Evolutionary conservation across 2,888 invertebrate species (phyloP).

Genomic region (Dicranocentrus wangi): DNA sequence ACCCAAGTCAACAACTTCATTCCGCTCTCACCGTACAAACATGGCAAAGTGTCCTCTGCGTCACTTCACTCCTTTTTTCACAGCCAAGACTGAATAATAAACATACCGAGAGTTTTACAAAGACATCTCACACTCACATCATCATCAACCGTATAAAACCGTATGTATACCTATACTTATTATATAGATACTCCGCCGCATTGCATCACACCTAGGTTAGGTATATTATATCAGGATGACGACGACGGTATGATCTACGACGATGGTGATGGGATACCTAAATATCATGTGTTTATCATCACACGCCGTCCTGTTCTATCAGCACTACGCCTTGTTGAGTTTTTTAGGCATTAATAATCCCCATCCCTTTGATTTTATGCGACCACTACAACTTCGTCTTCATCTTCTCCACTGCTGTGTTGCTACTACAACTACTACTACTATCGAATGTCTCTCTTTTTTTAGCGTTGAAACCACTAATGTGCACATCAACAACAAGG

Average conservation of each 20-base stretch:
- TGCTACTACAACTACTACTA: constrained; percentile 8
- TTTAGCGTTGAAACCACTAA: too few relatives aligned
- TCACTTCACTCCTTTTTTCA: constrained; percentile 63
- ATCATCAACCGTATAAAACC: constrained; percentile 42
- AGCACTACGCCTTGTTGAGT: constrained; percentile 60
- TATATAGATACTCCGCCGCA: constrained; percentile 31
- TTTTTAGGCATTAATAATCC: constrained; percentile 58
- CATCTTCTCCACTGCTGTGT: constrained; percentile 1
- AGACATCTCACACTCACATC: constrained; percentile 15
- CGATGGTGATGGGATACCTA: too few relatives aligned
- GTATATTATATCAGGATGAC: background rate
- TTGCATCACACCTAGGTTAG: constrained; percentile 27
- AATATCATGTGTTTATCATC: constrained; percentile 47
- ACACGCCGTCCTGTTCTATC: constrained; percentile 44
- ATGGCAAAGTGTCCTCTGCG: constrained; percentile 70
- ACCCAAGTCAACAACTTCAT: constrained; percentile 72
- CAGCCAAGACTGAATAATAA: constrained; percentile 47
- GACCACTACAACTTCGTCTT: constrained; percentile 25
- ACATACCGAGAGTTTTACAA: constrained; percentile 1
- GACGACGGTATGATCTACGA: too few relatives aligned
- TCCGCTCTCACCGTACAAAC: constrained; percentile 69
- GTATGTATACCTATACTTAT: background rate
- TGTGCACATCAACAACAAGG: too few relatives aligned
- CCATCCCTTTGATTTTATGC: constrained; percentile 59
- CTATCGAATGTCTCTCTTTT: too few relatives aligned